These are phyloP conservation scores for Daphoenositta chrysoptera DNA, from an alignment of 2,113 vertebrate genomes.

Conservation along the genomic window DNA sequence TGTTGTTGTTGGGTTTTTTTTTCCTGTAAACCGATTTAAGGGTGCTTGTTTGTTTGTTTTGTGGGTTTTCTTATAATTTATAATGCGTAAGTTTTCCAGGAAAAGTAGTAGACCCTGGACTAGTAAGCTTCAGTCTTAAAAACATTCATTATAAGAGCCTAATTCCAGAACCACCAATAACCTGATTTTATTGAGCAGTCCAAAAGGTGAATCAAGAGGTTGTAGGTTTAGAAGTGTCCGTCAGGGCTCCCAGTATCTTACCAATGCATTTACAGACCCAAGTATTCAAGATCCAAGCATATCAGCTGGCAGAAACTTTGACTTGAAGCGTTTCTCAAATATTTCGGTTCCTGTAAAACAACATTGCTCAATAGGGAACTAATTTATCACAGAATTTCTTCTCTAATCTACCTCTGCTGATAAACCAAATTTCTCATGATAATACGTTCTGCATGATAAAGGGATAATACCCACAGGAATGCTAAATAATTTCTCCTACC, in stretches of 20 bases:
- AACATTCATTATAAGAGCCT: background rate
- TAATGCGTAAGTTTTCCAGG: background rate
- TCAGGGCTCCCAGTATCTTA: background rate
- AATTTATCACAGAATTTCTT: background rate
- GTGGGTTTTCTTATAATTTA: background rate
- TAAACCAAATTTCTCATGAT: background rate
- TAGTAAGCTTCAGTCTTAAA: background rate
- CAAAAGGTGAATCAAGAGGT: background rate
- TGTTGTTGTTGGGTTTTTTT: background rate
- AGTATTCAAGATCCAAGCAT: background rate
- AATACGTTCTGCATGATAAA: background rate
- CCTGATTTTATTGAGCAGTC: background rate
- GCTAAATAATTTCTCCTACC: background rate
- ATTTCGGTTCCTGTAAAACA: background rate
- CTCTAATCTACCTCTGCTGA: background rate
- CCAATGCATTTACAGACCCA: background rate
- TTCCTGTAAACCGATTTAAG: background rate
- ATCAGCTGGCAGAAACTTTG: background rate
- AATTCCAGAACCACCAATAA: background rate
- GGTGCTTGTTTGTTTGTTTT: background rate
- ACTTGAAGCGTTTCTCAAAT: background rate
- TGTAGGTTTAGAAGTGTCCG: background rate
- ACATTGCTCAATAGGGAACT: background rate
- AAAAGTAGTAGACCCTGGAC: background rate
- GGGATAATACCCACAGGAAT: background rate